Conservation (phyloP, 2,113 vertebrate species). For the Ceyx cyanopectus region DNA sequence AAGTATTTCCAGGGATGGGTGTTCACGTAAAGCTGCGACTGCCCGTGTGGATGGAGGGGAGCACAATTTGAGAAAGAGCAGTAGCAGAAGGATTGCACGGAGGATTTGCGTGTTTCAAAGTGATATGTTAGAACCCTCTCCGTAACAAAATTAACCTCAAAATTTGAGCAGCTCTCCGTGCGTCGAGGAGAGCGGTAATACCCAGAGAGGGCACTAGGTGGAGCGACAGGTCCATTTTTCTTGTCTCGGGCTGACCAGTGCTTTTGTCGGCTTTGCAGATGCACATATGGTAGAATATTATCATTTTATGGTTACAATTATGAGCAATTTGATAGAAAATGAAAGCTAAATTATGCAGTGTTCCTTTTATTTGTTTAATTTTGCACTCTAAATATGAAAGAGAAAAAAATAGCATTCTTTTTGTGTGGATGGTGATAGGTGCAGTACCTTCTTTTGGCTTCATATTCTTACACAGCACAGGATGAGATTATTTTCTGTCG, state of each 20-base stretch:
- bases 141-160: not conserved
- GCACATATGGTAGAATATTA: conserved; percentile 81
- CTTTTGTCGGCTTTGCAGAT: conserved; percentile 70
- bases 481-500: conserved; percentile 42
- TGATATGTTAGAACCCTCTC: not conserved
- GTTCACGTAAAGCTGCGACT: not conserved
- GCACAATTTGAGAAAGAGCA: not conserved
- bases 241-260: conserved; percentile 58
- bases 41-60: no score
- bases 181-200: not conserved
- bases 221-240: conserved; percentile 66
- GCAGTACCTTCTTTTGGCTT: conserved; percentile 17
- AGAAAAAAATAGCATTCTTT: conserved; percentile 48
- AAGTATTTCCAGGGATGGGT: not conserved
- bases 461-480: not conserved
- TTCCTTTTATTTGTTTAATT: conserved; percentile 85
- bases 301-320: conserved; percentile 85
- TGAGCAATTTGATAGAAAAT: conserved; percentile 83
- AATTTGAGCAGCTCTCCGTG: not conserved
- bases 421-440: conserved; percentile 37
- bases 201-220: conserved; percentile 59
- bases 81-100: not conserved
- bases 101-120: not conserved
- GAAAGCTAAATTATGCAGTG: conserved; percentile 80
- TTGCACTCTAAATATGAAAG: conserved; percentile 75